Evolutionary conservation across 2,888 invertebrate genomes (phyloP).

Genomic region (Epistrophe grossulariae): DNA sequence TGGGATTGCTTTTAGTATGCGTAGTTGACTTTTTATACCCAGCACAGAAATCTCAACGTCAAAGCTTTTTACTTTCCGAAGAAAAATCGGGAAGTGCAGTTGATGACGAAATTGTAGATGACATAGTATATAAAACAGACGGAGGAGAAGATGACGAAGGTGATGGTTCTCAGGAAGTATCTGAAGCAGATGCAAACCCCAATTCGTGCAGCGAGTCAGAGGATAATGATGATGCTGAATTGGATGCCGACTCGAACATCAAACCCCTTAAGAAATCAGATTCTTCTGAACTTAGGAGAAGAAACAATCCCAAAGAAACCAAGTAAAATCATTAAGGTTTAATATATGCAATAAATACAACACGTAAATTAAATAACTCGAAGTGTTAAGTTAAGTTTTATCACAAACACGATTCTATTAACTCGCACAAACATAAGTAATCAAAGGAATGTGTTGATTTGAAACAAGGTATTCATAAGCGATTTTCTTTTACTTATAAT

Average conservation of each 20-base stretch:
- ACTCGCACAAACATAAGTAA: conserved; percentile 52
- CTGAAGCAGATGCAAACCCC: conserved; percentile 78
- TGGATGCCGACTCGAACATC: conserved; percentile 36
- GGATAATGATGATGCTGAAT: conserved; percentile 75
- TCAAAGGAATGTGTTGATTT: not conserved
- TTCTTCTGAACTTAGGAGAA: conserved; percentile 87
- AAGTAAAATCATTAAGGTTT: conserved; percentile 84
- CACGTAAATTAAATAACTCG: conserved; percentile 10
- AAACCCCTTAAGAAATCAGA: conserved; percentile 82
- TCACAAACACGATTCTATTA: conserved; percentile 34
- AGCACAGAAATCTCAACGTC: conserved; percentile 86
- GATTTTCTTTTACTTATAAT: not conserved
- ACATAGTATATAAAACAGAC: conserved; percentile 80
- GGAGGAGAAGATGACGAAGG: conserved; percentile 79
- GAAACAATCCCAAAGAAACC: conserved; percentile 88
- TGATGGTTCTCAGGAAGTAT: conserved; percentile 78
- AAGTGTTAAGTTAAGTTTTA: conserved; percentile 31
- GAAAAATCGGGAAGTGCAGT: conserved; percentile 79
- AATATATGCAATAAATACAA: not conserved
- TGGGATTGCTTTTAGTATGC: conserved; percentile 96
- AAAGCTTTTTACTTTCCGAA: conserved; percentile 82
- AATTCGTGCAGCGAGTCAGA: conserved; percentile 78
- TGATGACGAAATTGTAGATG: conserved; percentile 79
- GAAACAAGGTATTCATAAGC: not conserved
- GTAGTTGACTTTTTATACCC: conserved; percentile 94